Evolutionary conservation across 2,113 vertebrate species (phyloP).

Genomic region (Helogale parvula): DNA sequence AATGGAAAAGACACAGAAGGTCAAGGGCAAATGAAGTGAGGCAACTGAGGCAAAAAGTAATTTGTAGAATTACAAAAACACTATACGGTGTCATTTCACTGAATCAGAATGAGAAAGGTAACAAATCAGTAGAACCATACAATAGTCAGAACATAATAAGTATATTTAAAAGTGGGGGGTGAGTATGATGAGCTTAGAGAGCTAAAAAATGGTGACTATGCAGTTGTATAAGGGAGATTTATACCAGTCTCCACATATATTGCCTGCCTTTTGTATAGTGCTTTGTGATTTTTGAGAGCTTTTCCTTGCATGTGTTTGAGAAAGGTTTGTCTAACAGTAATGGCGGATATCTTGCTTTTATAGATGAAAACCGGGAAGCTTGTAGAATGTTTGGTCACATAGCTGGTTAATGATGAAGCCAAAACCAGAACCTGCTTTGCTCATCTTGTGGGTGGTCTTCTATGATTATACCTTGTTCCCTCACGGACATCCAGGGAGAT

Average conservation of each 20-base stretch:
- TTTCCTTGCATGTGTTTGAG: background rate
- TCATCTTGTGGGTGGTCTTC: background rate
- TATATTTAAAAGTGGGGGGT: background rate
- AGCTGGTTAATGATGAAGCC: background rate
- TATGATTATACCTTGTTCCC: background rate
- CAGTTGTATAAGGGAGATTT: background rate
- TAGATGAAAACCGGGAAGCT: background rate
- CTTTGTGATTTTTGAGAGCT: background rate
- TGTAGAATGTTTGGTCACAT: background rate
- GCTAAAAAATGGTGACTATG: background rate
- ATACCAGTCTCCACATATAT: background rate
- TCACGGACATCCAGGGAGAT: background rate
- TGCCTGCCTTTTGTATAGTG: background rate
- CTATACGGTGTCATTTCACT: background rate
- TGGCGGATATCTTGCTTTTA: background rate
- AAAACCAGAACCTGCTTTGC: background rate
- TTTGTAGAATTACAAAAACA: background rate
- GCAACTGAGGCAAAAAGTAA: background rate
- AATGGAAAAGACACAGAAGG: background rate
- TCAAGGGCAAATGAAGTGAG: background rate
- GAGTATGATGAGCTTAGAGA: background rate
- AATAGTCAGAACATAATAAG: background rate
- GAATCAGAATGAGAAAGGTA: background rate
- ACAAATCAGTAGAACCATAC: background rate
- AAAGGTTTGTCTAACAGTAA: background rate